Conservation (phyloP, 2,888 invertebrate genomes). For the Limenitis camilla region DNA sequence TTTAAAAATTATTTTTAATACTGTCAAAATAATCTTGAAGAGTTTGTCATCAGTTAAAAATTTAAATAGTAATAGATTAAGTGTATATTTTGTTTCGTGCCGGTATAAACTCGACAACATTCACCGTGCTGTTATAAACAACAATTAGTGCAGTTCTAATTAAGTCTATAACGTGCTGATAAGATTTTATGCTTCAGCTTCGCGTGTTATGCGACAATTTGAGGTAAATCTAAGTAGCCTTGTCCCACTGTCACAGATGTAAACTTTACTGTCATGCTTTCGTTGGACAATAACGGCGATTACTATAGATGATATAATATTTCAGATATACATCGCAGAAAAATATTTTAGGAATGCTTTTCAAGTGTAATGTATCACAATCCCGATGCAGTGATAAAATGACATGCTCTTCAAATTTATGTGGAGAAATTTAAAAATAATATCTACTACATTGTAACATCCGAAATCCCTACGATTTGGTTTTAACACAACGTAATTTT, state of each 20-base stretch:
- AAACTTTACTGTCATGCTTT: too few species aligned
- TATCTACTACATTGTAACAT: constrained; percentile 24
- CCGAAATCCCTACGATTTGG: constrained; percentile 28
- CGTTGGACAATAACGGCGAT: too few species aligned
- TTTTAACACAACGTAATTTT: constrained; percentile 42
- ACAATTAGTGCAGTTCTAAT: constrained; percentile 55
- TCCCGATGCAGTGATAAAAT: too few species aligned
- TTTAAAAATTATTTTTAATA: constrained; percentile 11
- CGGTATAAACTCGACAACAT: constrained; percentile 37
- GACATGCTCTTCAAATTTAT: too few species aligned
- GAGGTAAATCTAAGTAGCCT: constrained; percentile 40
- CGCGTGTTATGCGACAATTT: constrained; percentile 52
- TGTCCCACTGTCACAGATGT: constrained; percentile 14
- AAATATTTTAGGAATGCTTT: too few species aligned
- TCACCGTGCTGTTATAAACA: constrained; percentile 45
- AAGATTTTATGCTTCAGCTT: constrained; percentile 50
- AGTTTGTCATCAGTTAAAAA: constrained; percentile 15
- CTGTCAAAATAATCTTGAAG: constrained; percentile 13
- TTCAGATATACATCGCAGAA: too few species aligned
- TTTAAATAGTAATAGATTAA: constrained; percentile 13
- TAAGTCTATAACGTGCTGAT: constrained; percentile 55
- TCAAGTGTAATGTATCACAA: too few species aligned
- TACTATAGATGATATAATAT: too few species aligned
- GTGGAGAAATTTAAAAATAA: too few species aligned
- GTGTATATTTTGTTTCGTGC: constrained; percentile 26